Evolutionary conservation across 2,888 invertebrate species (phyloP).

Genomic region (Diogma glabrata): DNA sequence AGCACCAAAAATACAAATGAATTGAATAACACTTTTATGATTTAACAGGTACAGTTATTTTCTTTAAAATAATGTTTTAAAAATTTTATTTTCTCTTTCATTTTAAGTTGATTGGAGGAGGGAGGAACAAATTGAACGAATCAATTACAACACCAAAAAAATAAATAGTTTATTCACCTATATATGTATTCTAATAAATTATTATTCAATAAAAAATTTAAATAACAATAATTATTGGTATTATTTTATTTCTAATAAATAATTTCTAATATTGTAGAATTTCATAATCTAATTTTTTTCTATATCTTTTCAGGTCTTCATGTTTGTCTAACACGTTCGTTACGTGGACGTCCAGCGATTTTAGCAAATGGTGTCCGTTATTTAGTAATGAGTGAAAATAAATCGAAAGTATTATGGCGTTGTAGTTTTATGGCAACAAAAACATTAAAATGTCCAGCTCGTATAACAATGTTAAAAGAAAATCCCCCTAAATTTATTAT

Average conservation of each 20-base stretch:
- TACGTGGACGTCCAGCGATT: slow-evolving; percentile 36
- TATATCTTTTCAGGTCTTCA: slow-evolving; percentile 27
- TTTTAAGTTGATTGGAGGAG: too few species aligned
- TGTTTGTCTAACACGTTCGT: slow-evolving; percentile 34
- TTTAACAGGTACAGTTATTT: too few species aligned
- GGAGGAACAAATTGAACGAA: too few species aligned
- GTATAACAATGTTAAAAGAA: slow-evolving; percentile 35
- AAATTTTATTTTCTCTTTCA: too few species aligned
- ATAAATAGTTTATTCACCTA: too few species aligned
- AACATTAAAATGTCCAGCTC: slow-evolving; percentile 35
- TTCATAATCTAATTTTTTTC: too few species aligned
- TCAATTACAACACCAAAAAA: too few species aligned
- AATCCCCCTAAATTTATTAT: slow-evolving; percentile 35
- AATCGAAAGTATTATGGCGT: slow-evolving; percentile 35
- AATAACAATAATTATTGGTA: neutral
- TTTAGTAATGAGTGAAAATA: slow-evolving; percentile 37
- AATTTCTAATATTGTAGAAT: neutral
- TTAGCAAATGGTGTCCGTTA: slow-evolving; percentile 37
- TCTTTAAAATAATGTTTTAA: too few species aligned
- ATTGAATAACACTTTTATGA: too few species aligned
- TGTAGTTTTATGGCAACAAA: slow-evolving; percentile 38
- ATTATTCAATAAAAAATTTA: neutral
- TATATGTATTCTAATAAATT: too few species aligned
- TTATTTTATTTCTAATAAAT: neutral
- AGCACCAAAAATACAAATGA: too few species aligned